Conservation (phyloP, 23 tunicate species). For the Trididemnum miniatum region DNA sequence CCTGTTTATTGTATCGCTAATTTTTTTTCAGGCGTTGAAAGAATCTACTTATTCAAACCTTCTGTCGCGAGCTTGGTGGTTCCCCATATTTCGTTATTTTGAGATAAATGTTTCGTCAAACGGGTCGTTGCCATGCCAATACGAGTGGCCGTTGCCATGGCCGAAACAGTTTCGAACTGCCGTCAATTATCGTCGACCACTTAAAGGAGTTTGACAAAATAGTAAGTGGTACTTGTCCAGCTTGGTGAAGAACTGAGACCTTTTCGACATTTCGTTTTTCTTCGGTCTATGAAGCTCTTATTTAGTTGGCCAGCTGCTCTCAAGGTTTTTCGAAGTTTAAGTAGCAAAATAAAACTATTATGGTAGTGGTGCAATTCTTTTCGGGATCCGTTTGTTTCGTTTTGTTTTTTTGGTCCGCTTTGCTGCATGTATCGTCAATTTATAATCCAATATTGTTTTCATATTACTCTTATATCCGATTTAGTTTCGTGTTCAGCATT, state of each 20-base stretch:
- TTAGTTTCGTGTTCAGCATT: too few species aligned
- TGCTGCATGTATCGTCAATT: too few species aligned
- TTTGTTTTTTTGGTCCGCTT: too few species aligned
- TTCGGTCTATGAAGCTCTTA: neutral
- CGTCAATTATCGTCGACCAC: neutral
- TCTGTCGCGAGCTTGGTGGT: conserved; percentile 89
- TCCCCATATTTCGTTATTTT: conserved; percentile 74
- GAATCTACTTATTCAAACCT: conserved; percentile 52
- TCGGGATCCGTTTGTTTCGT: too few species aligned
- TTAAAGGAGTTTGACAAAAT: conserved; percentile 17
- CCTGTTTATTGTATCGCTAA: too few species aligned
- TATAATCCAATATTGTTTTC: too few species aligned
- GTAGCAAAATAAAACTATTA: too few species aligned
- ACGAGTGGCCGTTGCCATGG: conserved; percentile 96
- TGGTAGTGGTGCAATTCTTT: too few species aligned
- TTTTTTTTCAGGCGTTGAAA: conserved; percentile 62
- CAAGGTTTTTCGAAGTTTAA: too few species aligned
- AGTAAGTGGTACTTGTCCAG: too few species aligned
- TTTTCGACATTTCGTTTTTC: neutral
- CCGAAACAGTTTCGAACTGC: conserved; percentile 46
- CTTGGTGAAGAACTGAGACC: neutral
- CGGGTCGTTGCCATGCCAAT: conserved; percentile 77
- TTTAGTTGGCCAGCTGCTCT: too few species aligned
- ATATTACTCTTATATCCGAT: too few species aligned
- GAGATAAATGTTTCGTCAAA: conserved; percentile 62